phyloP scores from a whole-genome alignment of 2,797 vertebrate genomes.

The Anas capensis region DNA sequence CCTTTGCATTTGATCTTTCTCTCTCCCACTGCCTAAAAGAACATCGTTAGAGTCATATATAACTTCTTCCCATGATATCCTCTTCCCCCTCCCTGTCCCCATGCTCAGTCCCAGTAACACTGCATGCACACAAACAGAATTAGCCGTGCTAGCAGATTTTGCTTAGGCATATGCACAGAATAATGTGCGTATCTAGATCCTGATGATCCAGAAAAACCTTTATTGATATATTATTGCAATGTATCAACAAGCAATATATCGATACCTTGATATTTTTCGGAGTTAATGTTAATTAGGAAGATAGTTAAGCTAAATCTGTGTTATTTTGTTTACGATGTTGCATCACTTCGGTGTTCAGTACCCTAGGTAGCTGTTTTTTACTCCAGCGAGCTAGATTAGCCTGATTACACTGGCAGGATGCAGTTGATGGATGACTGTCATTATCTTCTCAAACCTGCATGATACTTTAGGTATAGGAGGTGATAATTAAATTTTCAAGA shows the following conservation, averaged over 20 bases:
- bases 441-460: slow-evolving; percentile 83
- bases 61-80: neutral
- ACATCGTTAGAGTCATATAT: neutral
- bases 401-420: slow-evolving; percentile 80
- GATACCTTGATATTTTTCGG: slow-evolving; percentile 20
- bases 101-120: neutral
- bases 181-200: neutral
- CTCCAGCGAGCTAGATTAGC: slow-evolving; percentile 79
- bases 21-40: neutral
- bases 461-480: slow-evolving; percentile 80
- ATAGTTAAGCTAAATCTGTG: slow-evolving; percentile 28
- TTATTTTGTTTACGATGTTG: slow-evolving; percentile 58
- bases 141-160: neutral
- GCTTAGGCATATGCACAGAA: neutral
- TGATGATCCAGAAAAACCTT: neutral
- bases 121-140: neutral
- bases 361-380: slow-evolving; percentile 66
- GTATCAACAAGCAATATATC: neutral
- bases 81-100: neutral
- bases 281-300: slow-evolving; percentile 46
- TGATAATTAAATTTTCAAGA: slow-evolving; percentile 83
- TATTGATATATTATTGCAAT: neutral
- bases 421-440: slow-evolving; percentile 84
- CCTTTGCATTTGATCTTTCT: neutral
- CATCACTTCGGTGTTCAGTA: slow-evolving; percentile 61